Evolutionary conservation across 2,113 vertebrate genomes (phyloP).

Genomic region (Choloepus hoffmanni): DNA sequence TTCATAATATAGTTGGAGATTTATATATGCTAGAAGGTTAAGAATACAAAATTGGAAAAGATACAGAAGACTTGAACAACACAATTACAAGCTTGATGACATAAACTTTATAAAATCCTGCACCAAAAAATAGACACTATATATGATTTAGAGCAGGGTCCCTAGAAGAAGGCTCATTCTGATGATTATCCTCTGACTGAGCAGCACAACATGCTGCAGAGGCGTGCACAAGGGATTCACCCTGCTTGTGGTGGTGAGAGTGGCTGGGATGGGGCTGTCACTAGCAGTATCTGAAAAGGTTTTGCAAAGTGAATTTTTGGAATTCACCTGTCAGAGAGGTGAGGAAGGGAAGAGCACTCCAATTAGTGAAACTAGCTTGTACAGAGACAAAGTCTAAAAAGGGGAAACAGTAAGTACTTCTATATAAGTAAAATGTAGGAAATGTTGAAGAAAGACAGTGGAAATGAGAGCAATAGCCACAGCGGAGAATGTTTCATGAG

Average conservation of each 20-base stretch:
- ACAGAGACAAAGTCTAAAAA: background rate
- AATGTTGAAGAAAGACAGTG: background rate
- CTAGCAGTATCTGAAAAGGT: background rate
- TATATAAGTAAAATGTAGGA: background rate
- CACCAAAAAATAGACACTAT: background rate
- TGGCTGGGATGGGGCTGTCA: background rate
- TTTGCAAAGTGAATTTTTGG: background rate
- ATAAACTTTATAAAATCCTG: background rate
- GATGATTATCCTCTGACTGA: background rate
- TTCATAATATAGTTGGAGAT: background rate
- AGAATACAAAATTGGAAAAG: background rate
- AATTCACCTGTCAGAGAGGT: background rate
- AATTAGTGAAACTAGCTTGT: background rate
- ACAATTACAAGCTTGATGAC: background rate
- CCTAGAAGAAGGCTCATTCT: too few relatives aligned
- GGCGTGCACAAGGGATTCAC: rapidly evolving
- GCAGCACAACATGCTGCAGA: background rate
- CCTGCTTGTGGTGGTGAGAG: background rate
- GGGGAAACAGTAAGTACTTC: background rate
- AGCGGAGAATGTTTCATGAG: background rate
- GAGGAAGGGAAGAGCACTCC: background rate
- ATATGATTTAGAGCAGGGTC: background rate
- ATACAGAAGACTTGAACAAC: background rate
- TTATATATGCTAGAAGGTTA: background rate
- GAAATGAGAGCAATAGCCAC: background rate